Conservation (phyloP, 2,797 vertebrate species). For the Halcyon leucocephala region DNA sequence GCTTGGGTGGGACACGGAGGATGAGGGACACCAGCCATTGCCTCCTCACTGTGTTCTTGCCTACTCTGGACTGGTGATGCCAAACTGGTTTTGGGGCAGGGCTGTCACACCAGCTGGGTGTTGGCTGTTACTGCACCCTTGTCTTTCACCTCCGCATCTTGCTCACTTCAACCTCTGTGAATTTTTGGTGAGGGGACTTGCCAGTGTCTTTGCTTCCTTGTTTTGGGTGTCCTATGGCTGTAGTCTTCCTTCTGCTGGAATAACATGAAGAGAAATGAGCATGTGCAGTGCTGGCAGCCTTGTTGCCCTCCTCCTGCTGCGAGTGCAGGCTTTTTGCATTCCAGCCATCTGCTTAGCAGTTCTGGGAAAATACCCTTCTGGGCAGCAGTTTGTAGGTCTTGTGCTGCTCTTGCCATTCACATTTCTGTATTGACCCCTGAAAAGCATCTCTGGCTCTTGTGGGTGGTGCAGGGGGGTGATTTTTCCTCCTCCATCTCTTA, state of each 20-base stretch:
- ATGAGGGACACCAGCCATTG: background rate
- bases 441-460: background rate
- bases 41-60: background rate
- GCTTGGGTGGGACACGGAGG: background rate
- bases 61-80: background rate
- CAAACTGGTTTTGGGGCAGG: background rate
- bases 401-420: background rate
- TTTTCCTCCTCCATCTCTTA: background rate
- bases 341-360: background rate
- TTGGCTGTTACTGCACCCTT: background rate
- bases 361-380: background rate
- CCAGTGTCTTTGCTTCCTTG: background rate
- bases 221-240: background rate
- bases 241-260: background rate
- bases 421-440: background rate
- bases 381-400: background rate
- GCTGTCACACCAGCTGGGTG: background rate
- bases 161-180: background rate
- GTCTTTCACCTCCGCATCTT: background rate
- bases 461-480: background rate
- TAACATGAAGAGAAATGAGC: background rate
- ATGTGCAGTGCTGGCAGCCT: background rate
- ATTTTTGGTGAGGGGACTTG: background rate
- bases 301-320: background rate
- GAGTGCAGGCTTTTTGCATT: background rate